Base-by-base conservation (phyloP, 2,113 vertebrate species). In the Myodes glareolus region DNA sequence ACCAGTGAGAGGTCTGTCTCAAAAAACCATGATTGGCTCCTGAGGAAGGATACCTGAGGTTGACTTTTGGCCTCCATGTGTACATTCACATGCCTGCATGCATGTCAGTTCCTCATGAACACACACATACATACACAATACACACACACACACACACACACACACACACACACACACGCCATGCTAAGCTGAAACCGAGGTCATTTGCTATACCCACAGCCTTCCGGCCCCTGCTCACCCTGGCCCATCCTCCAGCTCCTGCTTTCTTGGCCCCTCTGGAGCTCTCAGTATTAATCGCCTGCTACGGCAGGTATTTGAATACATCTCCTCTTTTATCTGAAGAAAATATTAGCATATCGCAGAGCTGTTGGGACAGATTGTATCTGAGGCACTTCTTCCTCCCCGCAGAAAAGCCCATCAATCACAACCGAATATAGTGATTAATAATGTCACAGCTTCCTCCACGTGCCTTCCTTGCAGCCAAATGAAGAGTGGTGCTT, bases 291-390 rank as follows among this genome's bases (percentile, higher is more conserved):
- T 90, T 73, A 87, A 94, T 75, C 61, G 92, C 95, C 92, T 85
- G 42, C 80, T 58, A 70, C 23, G 70, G 96, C 96, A 98, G 98
- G 96, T 93, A 97, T 98, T 94, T 98, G 97, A 98, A 98, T 98
- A 96, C 97, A 97, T 98, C 98, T 97, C 97, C 96, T 77, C 95
- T 98, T 95, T 94, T 96, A 91, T 94, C 98, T 92, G 98, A 97
- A 98, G 98, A 86, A 98, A 98, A 98, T 98, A 98, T 98, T 98
- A 98, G 97, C 98, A 97, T 98, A 98, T 97, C 97, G 1, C 95
- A 97, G 98, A 97, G 97, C 98, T 98, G 98, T 97, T 97, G 97
- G 97, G 98, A 98, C 98, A 99, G 98, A 98, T 98, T 98, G 98
- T 95, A 96, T 98, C 98, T 78, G 97, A 98, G 98, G 96, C 97